Percentiles rank a stretch among this genome's conserved stretches.
phyloP scores from a whole-genome alignment of 92 coral and sea anemone species.

The Porites rus region DNA sequence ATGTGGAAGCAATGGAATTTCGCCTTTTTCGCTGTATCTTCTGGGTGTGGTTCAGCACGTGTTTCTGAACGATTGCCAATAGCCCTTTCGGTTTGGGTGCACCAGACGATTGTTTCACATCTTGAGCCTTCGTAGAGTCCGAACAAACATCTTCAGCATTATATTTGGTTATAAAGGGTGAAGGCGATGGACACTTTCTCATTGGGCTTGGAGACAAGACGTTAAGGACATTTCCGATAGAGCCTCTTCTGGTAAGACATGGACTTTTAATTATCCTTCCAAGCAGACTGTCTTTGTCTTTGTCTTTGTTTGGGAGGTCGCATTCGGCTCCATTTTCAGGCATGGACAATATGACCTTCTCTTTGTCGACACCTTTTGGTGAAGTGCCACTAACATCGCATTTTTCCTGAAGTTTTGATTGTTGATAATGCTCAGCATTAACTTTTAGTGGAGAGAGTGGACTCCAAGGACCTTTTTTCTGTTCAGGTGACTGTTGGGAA shows the following conservation, averaged over 20 bases:
- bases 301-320: background rate
- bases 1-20: slow-evolving; percentile 60
- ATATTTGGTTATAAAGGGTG: background rate
- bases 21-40: slow-evolving; percentile 29
- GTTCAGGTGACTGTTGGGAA: background rate
- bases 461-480: background rate
- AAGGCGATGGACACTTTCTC: background rate
- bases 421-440: background rate
- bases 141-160: background rate
- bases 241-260: slow-evolving; percentile 34
- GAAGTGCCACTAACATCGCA: background rate
- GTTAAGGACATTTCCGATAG: slow-evolving; percentile 42
- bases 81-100: slow-evolving; percentile 1
- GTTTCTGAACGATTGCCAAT: slow-evolving; percentile 26
- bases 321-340: background rate
- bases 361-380: background rate
- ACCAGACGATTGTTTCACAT: slow-evolving; percentile 6
- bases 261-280: slow-evolving; percentile 31
- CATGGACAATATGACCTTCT: background rate
- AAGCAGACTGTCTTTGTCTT: slow-evolving; percentile 3
- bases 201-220: slow-evolving; percentile 23
- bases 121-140: background rate
- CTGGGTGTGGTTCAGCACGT: slow-evolving; percentile 22
- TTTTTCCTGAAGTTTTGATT: background rate
- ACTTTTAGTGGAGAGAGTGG: background rate